Percentiles rank a stretch among this genome's conserved stretches.
Evolutionary conservation across 2,113 vertebrate species (phyloP).

Genomic region (Pao palembangensis): DNA sequence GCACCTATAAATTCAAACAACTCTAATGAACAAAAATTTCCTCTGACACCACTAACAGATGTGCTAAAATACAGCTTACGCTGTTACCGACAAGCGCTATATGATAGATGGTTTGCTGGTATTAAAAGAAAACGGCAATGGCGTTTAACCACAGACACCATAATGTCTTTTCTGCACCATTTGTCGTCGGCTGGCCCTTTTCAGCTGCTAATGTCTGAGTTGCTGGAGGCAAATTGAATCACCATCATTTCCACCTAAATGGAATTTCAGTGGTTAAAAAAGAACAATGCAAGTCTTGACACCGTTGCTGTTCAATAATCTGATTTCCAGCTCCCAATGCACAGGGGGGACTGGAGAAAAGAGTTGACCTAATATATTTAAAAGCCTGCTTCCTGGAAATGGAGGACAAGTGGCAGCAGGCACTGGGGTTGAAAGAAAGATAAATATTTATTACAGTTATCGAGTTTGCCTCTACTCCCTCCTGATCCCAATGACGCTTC

Average conservation of each 20-base stretch:
- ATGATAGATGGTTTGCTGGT: slow-evolving; percentile 59
- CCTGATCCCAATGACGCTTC: slow-evolving; percentile 64
- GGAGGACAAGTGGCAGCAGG: slow-evolving; percentile 75
- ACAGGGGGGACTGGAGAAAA: slow-evolving; percentile 67
- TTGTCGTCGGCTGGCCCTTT: slow-evolving; percentile 64
- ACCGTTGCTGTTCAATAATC: slow-evolving; percentile 77
- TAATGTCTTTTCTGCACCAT: slow-evolving; percentile 67
- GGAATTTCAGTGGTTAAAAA: slow-evolving; percentile 75
- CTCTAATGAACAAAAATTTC: slow-evolving; percentile 14
- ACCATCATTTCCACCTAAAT: slow-evolving; percentile 76
- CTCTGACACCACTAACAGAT: slow-evolving; percentile 19
- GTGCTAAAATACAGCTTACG: slow-evolving; percentile 42
- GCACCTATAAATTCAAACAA: slow-evolving; percentile 43
- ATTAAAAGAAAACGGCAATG: slow-evolving; percentile 54
- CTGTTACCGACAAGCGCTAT: slow-evolving; percentile 35
- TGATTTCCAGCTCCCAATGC: slow-evolving; percentile 76
- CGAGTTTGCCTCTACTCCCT: slow-evolving; percentile 73
- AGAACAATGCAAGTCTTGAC: slow-evolving; percentile 76
- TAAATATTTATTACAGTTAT: slow-evolving; percentile 81
- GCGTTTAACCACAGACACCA: slow-evolving; percentile 56
- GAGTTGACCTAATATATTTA: slow-evolving; percentile 83
- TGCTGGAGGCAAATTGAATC: slow-evolving; percentile 77
- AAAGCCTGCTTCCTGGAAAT: slow-evolving; percentile 77
- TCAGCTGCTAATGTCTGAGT: slow-evolving; percentile 72
- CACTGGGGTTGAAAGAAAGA: slow-evolving; percentile 76